Base-by-base conservation (phyloP, 1,140 invertebrate genomes). In the Ips typographus region DNA sequence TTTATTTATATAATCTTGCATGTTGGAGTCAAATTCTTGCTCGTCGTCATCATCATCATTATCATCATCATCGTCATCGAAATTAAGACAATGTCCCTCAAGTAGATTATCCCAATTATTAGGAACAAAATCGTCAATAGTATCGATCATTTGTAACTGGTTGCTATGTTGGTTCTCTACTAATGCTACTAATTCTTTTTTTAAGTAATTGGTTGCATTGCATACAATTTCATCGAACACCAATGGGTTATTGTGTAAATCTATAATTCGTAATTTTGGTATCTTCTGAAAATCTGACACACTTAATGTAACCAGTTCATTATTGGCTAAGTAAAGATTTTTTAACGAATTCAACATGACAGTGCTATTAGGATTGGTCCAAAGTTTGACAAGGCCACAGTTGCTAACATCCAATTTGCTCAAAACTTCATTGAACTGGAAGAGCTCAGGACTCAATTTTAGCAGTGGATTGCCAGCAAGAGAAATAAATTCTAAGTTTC, bases 401-500 rank as follows among this genome's bases (percentile, higher is more conserved):
- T 85, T 84, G 76, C 89, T 91, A 36, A 89, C 85, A 76, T 92
- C 90, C 38, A 90, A 71, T 59, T 81, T 82, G 4, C 82, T 75
- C 0, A 90, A 79, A 42, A 80, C 78, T 1, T 84, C 82, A 41
- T 85, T 84, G 22, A 83, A 80, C n/a, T 85, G 64, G 77, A 92
- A 91, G 1, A 89, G 81, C 42, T 87, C 84, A 1, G 87, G 83
- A 51, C 89, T 87, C 1, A 93, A 75, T 7, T 84, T 82, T 69
- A 82, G 84, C 49, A 93, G 79, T 3, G 87, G 86, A 77, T 93
- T 93, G 4, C 87, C 86, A 69, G 89, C 87, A 49, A 93, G 81
- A 76, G 85, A 88, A 1, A 92, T 74, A 78, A 86, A 91, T 3
- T 80, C 83, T 58, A 92, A 78, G 49, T 85, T 83, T 43, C 80